Evolutionary conservation across 1,140 invertebrate species (phyloP).

Genomic region (Batillaria attramentaria): DNA sequence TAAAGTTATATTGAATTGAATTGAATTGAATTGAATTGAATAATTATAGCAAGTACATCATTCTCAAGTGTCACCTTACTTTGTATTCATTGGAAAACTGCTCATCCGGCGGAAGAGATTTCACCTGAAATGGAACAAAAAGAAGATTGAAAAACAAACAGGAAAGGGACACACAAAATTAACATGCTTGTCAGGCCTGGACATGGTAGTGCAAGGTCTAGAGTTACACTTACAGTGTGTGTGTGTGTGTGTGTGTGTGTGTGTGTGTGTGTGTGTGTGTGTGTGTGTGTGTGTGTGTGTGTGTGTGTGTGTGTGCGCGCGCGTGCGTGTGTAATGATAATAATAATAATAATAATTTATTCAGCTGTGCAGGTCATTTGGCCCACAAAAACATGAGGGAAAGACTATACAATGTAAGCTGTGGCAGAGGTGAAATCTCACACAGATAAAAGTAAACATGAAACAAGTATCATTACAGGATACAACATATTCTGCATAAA

Average conservation of each 20-base stretch:
- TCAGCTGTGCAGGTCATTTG: not conserved
- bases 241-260: not conserved
- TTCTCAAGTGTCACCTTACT: too few relatives aligned
- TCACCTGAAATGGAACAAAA: conserved; percentile 62
- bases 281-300: conserved; percentile 5
- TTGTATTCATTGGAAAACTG: conserved; percentile 72
- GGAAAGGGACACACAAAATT: not conserved
- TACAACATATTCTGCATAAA: not conserved
- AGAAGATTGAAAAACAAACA: not conserved
- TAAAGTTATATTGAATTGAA: not conserved
- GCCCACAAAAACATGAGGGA: not conserved
- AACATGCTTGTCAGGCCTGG: not conserved
- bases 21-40: not conserved
- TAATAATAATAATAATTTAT: not conserved
- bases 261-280: not conserved
- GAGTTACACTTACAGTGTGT: not conserved
- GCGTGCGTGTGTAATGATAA: not conserved
- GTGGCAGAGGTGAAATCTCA: not conserved
- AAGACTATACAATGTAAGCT: not conserved
- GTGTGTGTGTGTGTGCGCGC: not conserved
- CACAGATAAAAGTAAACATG: not conserved
- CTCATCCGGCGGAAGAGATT: conserved; percentile 70
- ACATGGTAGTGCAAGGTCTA: not conserved
- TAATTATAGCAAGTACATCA: too few relatives aligned
- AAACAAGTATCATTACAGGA: not conserved